phyloP scores from a whole-genome alignment of 2,797 vertebrate species.

The Mionectes olivaceus region DNA sequence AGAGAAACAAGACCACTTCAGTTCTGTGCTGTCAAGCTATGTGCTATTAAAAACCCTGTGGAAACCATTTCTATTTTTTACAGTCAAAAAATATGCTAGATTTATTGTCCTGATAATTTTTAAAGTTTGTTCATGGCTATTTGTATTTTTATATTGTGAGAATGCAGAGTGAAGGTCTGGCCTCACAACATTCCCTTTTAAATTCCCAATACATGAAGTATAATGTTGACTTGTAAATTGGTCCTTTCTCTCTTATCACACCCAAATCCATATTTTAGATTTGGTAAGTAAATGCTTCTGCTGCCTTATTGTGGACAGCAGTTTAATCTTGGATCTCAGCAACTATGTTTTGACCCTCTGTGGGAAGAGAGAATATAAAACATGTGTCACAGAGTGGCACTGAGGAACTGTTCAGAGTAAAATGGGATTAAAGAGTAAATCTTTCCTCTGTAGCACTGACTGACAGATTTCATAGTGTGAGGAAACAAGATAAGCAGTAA shows the following conservation, averaged over 20 bases:
- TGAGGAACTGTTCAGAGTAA: slow-evolving; percentile 12
- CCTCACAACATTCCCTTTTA: background rate
- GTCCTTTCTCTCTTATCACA: background rate
- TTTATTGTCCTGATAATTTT: background rate
- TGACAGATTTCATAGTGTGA: background rate
- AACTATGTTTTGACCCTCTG: background rate
- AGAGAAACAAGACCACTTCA: background rate
- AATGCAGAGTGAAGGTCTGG: background rate
- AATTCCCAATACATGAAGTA: background rate
- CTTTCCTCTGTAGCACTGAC: background rate
- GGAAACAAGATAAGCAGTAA: background rate
- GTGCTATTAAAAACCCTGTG: background rate
- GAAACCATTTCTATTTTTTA: background rate
- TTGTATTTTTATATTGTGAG: background rate
- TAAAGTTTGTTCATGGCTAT: background rate
- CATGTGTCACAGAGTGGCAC: background rate
- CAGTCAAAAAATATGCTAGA: background rate
- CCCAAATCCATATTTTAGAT: background rate
- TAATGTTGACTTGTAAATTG: background rate
- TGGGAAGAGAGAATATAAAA: background rate
- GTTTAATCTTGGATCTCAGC: background rate
- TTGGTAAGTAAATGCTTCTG: background rate
- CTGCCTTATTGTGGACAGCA: background rate
- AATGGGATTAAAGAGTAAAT: slow-evolving; percentile 27
- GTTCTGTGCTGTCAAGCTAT: background rate